phyloP scores from a whole-genome alignment of 2,113 vertebrate species.

The Tursiops truncatus region DNA sequence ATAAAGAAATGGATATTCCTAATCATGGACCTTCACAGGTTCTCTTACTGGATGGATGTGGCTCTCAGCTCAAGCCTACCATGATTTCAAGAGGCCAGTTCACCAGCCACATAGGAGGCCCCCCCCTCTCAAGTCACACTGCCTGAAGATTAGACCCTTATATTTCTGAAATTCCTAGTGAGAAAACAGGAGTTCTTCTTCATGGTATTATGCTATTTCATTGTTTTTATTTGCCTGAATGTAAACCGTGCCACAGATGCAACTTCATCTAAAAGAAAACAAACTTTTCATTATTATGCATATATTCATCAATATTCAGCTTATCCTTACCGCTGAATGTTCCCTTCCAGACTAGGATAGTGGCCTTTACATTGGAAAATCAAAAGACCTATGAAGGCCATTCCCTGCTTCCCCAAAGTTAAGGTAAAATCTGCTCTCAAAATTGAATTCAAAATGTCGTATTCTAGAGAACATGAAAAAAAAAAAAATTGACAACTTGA shows the following conservation, averaged over 20 bases:
- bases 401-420: not conserved
- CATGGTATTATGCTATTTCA: not conserved
- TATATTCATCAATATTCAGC: not conserved
- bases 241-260: not conserved
- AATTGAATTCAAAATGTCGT: not conserved
- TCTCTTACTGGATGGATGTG: not conserved
- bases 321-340: not conserved
- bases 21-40: no score
- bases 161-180: not conserved
- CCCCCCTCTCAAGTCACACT: not conserved
- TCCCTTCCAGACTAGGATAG: not conserved
- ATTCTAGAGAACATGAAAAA: not conserved
- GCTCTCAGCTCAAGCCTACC: not conserved
- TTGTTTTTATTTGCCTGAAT: not conserved
- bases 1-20: not conserved
- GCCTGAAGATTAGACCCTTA: not conserved
- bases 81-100: not conserved
- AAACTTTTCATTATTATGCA: not conserved
- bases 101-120: not conserved
- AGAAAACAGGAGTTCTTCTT: not conserved
- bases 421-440: not conserved
- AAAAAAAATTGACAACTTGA: not conserved
- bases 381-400: not conserved
- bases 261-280: not conserved
- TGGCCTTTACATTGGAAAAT: not conserved